Evolutionary conservation across 1,140 invertebrate species (phyloP), one percentile per base, ranked within the genome.

Genomic region (Scylla paramamosain): DNA sequence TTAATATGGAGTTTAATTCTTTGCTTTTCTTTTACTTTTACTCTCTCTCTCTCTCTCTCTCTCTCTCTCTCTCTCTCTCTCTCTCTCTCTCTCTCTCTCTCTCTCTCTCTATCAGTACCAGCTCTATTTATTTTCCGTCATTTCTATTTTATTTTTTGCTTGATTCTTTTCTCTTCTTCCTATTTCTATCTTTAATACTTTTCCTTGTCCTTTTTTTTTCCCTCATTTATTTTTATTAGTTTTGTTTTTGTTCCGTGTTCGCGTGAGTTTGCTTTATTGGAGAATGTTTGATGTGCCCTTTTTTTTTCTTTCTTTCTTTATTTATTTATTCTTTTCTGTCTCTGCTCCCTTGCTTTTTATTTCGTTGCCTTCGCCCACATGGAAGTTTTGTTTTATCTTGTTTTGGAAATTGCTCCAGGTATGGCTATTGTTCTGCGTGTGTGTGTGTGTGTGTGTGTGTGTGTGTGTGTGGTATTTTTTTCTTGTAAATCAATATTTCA

Each of bases 1-100:
- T 0, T 7, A 12, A 84, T 82, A 82, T 82, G 1, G 16, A 82
- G 16, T 82, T 82, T 20, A 25, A 3, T 4, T 82, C 77, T 20
- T 10, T 14, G 0, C 16, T 8, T 77, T 77, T 25, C 82, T 83
- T 31, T 25, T 31, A 28, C 82, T 83, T 20, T 83, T 31, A 7
- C 6, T 25, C 82, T 6, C 82, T 25, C 6, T 8, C 82, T 83
- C 83, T 10, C n/a, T 28, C 16, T 8, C 77, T 82, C 77, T 82
- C 77, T 82, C 77, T 82, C 77, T 82, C 77, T 82, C 77, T 82
- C 77, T 82, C 77, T 82, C 77, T 82, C 77, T 82, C 77, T 82
- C 77, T 82, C 77, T 28, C 77, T 25, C 28, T 82, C 28, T 82
- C 28, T 82, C 77, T 82, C 77, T 20, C 20, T 20, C 16, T 28